Evolutionary conservation across 53 echinoderm and acorn worm species (phyloP).

Genomic region (Stichopus horrens): DNA sequence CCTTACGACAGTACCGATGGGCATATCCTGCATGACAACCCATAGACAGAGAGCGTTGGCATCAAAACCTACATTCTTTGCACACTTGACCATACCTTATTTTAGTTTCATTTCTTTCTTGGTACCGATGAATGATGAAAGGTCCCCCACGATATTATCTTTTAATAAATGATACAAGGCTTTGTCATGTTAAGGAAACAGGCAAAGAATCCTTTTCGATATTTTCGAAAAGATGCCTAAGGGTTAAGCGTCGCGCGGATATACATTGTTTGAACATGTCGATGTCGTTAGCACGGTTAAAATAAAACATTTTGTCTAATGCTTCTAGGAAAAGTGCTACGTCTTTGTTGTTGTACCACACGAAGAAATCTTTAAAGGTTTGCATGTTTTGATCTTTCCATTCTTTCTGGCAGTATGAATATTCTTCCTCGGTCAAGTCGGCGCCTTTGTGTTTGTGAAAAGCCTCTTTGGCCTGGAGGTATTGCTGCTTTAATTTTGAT

Average conservation of each 20-base stretch:
- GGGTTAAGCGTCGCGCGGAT: constrained; percentile 54
- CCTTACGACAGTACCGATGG: constrained; percentile 31
- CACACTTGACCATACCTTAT: constrained; percentile 52
- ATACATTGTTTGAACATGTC: constrained; percentile 45
- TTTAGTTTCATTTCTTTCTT: constrained; percentile 48
- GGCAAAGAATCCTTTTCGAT: constrained; percentile 28
- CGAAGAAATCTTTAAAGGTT: constrained; percentile 49
- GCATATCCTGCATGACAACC: constrained; percentile 56
- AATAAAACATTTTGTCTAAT: constrained; percentile 55
- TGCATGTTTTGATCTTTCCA: constrained; percentile 1
- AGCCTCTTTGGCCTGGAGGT: neutral
- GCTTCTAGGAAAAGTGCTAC: constrained; percentile 58
- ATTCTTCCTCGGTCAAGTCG: constrained; percentile 42
- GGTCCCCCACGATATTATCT: constrained; percentile 61
- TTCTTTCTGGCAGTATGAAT: constrained; percentile 1
- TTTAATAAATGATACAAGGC: constrained; percentile 52
- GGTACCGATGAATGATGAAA: constrained; percentile 60
- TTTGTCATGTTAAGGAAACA: constrained; percentile 45
- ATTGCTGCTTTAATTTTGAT: neutral
- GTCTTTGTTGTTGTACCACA: constrained; percentile 65
- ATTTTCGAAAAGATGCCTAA: constrained; percentile 58
- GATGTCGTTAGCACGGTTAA: constrained; percentile 43
- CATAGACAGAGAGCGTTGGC: constrained; percentile 72
- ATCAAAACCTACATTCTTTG: constrained; percentile 57
- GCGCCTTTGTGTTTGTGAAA: constrained; percentile 30